These are phyloP conservation scores for Neodiprion pinetum DNA, from an alignment of 1,140 invertebrate species.

Conservation along the genomic window DNA sequence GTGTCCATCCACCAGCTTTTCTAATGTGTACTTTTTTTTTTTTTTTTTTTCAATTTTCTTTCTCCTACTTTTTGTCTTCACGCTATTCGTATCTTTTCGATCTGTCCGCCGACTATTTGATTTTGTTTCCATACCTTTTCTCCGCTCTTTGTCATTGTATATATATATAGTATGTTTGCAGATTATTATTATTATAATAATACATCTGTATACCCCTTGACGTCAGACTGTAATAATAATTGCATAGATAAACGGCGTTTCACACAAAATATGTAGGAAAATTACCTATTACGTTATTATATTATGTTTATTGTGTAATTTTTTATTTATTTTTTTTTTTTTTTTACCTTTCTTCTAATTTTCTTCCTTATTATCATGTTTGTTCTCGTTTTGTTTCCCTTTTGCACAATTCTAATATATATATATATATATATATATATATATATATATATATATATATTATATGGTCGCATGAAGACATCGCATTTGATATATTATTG, in stretches of 20 bases:
- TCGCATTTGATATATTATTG: no score
- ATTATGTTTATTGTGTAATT: neutral
- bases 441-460: constrained; percentile 12
- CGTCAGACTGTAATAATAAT: no score
- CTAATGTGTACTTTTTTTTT: constrained; percentile 12
- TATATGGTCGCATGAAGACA: neutral
- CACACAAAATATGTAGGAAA: constrained; percentile 1
- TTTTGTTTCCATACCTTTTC: neutral
- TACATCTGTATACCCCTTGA: no score
- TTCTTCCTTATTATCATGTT: constrained; percentile 17
- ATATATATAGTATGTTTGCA: no score
- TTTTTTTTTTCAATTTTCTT: constrained; percentile 1
- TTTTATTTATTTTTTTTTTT: neutral
- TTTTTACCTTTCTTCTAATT: constrained; percentile 6
- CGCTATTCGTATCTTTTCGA: neutral
- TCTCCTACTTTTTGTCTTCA: neutral
- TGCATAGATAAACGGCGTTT: no score
- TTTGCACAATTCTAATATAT: constrained; percentile 8
- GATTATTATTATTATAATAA: no score
- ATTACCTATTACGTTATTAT: neutral
- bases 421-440: constrained; percentile 11
- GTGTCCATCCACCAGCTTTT: constrained; percentile 42
- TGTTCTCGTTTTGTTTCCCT: constrained; percentile 15
- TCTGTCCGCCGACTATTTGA: neutral
- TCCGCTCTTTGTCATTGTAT: neutral